Percentiles rank a stretch among this genome's conserved stretches.
These are phyloP conservation scores for Acanthosepion pharaonis DNA, from an alignment of 2,888 invertebrate genomes.

Conservation along the genomic window DNA sequence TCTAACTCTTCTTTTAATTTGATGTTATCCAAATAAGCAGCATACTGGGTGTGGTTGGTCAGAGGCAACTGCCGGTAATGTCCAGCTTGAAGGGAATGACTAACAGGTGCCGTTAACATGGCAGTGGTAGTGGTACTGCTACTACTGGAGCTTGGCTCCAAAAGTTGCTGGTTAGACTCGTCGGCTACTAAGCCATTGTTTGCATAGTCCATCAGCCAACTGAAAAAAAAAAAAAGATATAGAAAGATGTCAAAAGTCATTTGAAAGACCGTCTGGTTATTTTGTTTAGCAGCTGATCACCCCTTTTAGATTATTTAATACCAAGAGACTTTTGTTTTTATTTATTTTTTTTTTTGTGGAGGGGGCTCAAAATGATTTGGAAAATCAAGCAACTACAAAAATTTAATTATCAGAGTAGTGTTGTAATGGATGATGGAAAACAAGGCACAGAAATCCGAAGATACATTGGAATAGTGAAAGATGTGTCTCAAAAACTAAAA, in stretches of 20 bases:
- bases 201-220: not conserved
- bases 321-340: too few species aligned
- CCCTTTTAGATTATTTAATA: too few species aligned
- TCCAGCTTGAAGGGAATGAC: not conserved
- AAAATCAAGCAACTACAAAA: too few species aligned
- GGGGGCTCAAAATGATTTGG: too few species aligned
- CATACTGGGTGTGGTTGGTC: not conserved
- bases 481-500: too few species aligned
- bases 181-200: not conserved
- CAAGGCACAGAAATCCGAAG: too few species aligned
- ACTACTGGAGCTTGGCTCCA: not conserved
- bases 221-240: not conserved
- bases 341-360: too few species aligned
- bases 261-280: not conserved
- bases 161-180: not conserved
- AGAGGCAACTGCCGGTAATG: not conserved
- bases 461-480: too few species aligned
- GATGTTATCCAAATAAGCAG: not conserved
- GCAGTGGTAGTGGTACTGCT: not conserved
- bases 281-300: too few species aligned
- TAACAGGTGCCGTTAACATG: not conserved
- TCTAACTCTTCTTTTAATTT: conserved; percentile 38
- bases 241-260: not conserved
- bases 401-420: too few species aligned
- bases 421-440: too few species aligned